phyloP scores from a whole-genome alignment of 1,140 invertebrate genomes.

The Drosophila miranda region DNA sequence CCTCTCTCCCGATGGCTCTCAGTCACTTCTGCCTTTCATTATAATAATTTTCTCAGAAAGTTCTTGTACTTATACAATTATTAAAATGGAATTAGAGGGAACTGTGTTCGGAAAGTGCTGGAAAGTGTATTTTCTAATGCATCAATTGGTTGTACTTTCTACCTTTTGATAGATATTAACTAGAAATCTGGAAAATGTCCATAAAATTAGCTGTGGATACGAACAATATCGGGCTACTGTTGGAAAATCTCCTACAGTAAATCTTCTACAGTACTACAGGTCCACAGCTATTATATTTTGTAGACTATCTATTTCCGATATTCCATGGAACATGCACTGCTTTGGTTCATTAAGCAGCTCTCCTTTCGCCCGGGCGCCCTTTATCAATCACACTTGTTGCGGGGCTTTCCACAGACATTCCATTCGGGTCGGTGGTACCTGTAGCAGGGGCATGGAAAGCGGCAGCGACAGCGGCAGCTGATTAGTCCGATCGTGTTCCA shows the following conservation, averaged over 20 bases:
- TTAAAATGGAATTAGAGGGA: conserved; percentile 69
- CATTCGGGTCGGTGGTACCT: conserved; percentile 58
- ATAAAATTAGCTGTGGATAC: no score
- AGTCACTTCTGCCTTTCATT: conserved; percentile 44
- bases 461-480: conserved; percentile 16
- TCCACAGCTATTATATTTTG: no score
- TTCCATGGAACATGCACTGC: no score
- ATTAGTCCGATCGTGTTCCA: conserved; percentile 56
- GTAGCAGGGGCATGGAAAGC: neutral
- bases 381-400: conserved; percentile 69
- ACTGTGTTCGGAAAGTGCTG: conserved; percentile 37
- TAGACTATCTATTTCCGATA: no score
- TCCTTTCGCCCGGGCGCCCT: conserved; percentile 3
- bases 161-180: neutral
- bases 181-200: no score
- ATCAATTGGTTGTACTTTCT: conserved; percentile 2
- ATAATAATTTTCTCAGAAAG: conserved; percentile 63
- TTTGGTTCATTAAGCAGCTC: conserved; percentile 6
- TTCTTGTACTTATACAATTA: conserved; percentile 74
- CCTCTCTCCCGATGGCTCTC: conserved; percentile 1
- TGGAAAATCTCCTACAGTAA: no score
- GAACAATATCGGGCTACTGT: no score
- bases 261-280: no score
- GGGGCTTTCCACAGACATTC: conserved; percentile 59
- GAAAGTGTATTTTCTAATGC: conserved; percentile 13